Evolutionary conservation across 2,113 vertebrate species (phyloP).

Genomic region (Sporophila hypoxantha): DNA sequence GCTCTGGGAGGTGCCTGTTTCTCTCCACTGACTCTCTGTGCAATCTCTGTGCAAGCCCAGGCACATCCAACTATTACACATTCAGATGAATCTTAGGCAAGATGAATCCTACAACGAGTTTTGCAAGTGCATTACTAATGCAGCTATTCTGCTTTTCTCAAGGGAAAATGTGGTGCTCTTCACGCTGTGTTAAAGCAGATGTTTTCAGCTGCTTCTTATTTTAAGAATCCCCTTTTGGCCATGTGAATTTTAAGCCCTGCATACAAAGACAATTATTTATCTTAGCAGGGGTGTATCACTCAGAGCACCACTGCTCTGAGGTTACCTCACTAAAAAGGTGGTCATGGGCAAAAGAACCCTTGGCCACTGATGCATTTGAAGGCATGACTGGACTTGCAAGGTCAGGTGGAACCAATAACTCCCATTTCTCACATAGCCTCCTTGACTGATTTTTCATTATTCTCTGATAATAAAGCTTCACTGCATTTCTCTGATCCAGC

Average conservation of each 20-base stretch:
- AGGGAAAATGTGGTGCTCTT: neutral
- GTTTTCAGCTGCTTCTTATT: neutral
- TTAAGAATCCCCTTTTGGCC: neutral
- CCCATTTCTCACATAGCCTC: neutral
- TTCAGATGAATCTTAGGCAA: constrained; percentile 38
- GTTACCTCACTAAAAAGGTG: neutral
- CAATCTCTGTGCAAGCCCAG: constrained; percentile 12
- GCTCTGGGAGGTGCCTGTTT: constrained; percentile 18
- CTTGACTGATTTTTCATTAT: neutral
- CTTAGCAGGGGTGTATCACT: neutral
- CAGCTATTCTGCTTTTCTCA: constrained; percentile 28
- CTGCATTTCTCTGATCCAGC: neutral
- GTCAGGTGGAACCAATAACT: neutral
- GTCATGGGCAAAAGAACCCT: neutral
- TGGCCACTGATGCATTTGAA: neutral
- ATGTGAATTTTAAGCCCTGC: neutral
- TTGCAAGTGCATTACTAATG: constrained; percentile 39
- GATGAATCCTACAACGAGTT: constrained; percentile 25
- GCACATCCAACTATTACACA: neutral
- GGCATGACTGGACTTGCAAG: neutral
- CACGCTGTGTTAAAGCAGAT: neutral
- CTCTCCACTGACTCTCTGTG: neutral
- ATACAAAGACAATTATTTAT: neutral
- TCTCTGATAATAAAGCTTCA: neutral
- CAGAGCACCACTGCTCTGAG: neutral